A percentile compares a stretch with the other conserved stretches of the same genome.
Conservation (phyloP, 2,888 invertebrate genomes). For the Lasioglossum villosulum region DNA sequence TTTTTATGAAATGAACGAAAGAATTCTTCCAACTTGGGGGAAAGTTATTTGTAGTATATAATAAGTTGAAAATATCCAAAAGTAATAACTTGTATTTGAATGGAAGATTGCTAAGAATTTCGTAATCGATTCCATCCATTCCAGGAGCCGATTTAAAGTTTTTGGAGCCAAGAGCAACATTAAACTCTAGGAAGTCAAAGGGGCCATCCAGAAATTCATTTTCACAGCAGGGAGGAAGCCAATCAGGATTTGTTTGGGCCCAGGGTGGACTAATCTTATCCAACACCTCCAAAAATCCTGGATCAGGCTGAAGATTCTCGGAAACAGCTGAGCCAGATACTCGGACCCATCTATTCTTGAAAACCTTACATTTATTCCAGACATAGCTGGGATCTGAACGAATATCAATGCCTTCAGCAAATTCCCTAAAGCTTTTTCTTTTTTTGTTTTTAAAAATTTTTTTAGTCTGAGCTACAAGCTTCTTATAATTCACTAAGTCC, state of each 20-base stretch:
- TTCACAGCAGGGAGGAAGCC: neutral
- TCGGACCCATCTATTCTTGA: too few relatives aligned
- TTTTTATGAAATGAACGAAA: neutral
- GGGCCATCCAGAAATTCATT: neutral
- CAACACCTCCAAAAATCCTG: too few relatives aligned
- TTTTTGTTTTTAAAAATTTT: too few relatives aligned
- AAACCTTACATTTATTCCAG: too few relatives aligned
- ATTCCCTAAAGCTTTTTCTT: neutral
- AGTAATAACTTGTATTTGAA: neutral
- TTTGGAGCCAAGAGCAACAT: neutral
- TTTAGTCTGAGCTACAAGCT: too few relatives aligned
- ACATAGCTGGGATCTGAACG: too few relatives aligned
- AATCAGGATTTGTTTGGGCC: neutral
- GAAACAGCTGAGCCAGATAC: too few relatives aligned
- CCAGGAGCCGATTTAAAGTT: constrained; percentile 4
- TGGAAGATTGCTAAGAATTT: neutral
- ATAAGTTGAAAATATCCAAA: neutral
- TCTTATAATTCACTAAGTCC: too few relatives aligned
- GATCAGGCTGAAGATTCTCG: too few relatives aligned
- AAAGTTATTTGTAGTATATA: neutral
- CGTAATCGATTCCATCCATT: constrained; percentile 9
- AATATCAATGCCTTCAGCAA: too few relatives aligned
- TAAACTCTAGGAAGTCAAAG: neutral
- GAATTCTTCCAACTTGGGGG: neutral
- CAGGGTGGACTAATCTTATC: neutral